A percentile compares a stretch with the other conserved stretches of the same genome.
These are phyloP conservation scores for Callospermophilus lateralis DNA, from an alignment of 2,113 vertebrate species.

Conservation along the genomic window DNA sequence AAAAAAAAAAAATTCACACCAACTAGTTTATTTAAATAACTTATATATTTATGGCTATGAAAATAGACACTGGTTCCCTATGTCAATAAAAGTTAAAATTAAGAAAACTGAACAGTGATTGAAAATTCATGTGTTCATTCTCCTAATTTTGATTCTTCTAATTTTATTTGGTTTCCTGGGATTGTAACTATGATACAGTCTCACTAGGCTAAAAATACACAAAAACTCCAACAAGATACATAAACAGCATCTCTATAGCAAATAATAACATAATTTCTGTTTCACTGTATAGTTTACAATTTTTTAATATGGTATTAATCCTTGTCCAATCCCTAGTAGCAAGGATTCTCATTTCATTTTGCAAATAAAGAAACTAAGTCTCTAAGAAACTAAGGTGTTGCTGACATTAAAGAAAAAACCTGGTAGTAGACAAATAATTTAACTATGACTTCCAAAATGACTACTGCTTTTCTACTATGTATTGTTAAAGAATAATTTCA, in stretches of 20 bases:
- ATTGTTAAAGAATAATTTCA: conserved; percentile 29
- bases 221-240: conserved; percentile 23
- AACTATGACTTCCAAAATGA: background rate
- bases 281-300: background rate
- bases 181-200: background rate
- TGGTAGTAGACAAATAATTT: background rate
- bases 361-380: background rate
- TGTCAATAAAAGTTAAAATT: conserved; percentile 50
- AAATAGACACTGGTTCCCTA: background rate
- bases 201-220: conserved; percentile 23
- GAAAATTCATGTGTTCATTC: conserved; percentile 46
- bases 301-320: conserved; percentile 3
- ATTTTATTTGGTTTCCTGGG: conserved; percentile 54
- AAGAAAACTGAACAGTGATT: conserved; percentile 32
- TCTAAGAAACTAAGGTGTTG: background rate
- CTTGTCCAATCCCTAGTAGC: background rate
- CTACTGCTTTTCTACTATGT: background rate
- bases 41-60: background rate
- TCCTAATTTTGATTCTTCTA: conserved; percentile 25
- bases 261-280: background rate
- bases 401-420: background rate
- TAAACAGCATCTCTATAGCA: background rate
- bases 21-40: conserved; percentile 43
- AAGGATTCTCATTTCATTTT: conserved; percentile 3
- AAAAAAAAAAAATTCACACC: background rate